Base-by-base conservation (phyloP, 2,888 invertebrate species). In the Pherbina coryleti region DNA sequence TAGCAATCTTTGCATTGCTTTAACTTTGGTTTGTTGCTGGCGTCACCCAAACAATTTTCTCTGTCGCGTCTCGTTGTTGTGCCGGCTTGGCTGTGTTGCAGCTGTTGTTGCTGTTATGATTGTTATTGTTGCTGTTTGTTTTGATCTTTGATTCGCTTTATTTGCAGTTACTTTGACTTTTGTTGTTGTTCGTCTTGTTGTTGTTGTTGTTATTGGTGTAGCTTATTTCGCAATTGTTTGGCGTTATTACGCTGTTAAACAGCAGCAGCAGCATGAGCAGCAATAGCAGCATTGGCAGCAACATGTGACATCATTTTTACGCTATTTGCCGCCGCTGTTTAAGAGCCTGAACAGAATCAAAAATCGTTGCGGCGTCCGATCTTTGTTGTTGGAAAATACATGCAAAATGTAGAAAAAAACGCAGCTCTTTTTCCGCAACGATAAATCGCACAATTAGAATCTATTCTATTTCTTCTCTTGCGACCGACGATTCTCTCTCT, bases 241-340 rank as follows among this genome's bases (percentile, higher is more conserved):
- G 34, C 69, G 55, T 34, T 55, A 34, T 55, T 37, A 11, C 19
- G 28, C 57, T 72, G 60, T 57, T 57, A n/a, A 51, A 22, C 49
- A 51, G 31, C 64, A 72, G 57, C 57, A 76, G 17, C 62, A 31
- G 22, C 25, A 51, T 19, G 53, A 72, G 57, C 57, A 76, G 17
- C 62, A 31, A 19, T 17, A 57, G 31, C 57, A 76, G 28, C 66
- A 34, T 5, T 11, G 31, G 9, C 53, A 67, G 75, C 74, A 78
- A 78, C 78, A 75, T 78, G 78, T 78, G 78, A 78, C 75, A 75
- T 78, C 75, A 75, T 78, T 78, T 77, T 22, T 49, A 55, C 9
- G 25, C 66, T 55, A 55, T 66, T 44, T 22, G 11, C 25, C 67
- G 53, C 53, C 55, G 60, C 60, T 62, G 28, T 51, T 70, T 3